These are phyloP conservation scores for Glaucopsyche alexis DNA, from an alignment of 2,888 invertebrate species.

Conservation along the genomic window DNA sequence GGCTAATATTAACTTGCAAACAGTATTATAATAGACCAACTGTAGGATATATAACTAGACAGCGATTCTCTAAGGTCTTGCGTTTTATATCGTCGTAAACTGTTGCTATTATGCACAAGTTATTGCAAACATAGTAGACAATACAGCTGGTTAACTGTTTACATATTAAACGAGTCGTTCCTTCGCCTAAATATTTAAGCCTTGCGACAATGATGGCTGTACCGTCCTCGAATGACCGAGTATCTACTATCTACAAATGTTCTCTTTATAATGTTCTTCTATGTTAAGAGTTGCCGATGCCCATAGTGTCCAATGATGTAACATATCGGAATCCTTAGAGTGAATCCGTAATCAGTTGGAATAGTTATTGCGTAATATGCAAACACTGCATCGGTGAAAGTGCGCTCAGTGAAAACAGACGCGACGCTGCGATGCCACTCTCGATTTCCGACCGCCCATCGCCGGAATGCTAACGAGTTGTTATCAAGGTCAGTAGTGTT, in stretches of 20 bases:
- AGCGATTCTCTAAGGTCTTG: background rate
- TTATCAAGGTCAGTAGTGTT: background rate
- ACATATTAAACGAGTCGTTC: background rate
- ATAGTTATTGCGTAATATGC: constrained; percentile 42
- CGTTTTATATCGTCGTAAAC: background rate
- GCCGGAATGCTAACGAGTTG: constrained; percentile 46
- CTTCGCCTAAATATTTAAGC: background rate
- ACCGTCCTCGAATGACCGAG: background rate
- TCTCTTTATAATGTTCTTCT: no score
- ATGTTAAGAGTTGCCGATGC: background rate
- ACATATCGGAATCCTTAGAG: constrained; percentile 8
- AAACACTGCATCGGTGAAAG: constrained; percentile 60
- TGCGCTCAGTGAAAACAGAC: constrained; percentile 45
- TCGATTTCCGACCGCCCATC: constrained; percentile 57
- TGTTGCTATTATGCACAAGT: background rate
- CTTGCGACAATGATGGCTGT: background rate
- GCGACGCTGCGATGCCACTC: constrained; percentile 48
- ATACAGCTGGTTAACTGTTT: background rate
- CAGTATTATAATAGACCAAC: background rate
- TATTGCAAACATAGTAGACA: background rate
- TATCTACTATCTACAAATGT: no score
- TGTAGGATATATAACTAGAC: background rate
- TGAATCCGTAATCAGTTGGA: background rate
- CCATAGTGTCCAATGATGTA: background rate
- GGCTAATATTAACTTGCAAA: background rate